phyloP scores from a whole-genome alignment of 1,140 invertebrate species.

The Caenorhabditis briggsae region DNA sequence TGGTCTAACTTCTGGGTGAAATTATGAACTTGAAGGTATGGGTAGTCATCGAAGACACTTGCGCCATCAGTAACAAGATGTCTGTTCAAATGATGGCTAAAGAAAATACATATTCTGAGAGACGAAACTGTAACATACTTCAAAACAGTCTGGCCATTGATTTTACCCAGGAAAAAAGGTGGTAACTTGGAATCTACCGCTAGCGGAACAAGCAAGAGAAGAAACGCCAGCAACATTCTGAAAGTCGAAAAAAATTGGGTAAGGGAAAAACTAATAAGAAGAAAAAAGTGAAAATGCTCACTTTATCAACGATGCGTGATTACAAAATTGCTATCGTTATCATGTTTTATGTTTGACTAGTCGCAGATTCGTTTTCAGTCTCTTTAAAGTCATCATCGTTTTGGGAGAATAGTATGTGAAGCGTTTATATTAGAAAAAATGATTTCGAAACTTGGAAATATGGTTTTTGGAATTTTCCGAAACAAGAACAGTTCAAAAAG shows the following conservation, averaged over 20 bases:
- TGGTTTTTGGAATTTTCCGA: background rate
- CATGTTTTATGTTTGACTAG: slow-evolving; percentile 41
- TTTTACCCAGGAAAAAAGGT: slow-evolving; percentile 28
- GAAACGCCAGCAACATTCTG: background rate
- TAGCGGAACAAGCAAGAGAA: background rate
- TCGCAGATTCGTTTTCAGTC: slow-evolving; percentile 49
- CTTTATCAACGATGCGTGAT: slow-evolving; percentile 15
- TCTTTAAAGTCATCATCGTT: slow-evolving; percentile 21
- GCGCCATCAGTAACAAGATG: background rate
- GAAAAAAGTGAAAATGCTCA: slow-evolving; percentile 37
- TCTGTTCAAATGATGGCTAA: slow-evolving; percentile 4
- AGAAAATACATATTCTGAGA: background rate
- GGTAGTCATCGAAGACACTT: slow-evolving; percentile 15
- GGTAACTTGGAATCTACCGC: background rate
- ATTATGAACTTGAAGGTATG: background rate
- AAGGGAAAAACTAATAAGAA: background rate
- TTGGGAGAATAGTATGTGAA: background rate
- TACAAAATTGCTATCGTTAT: slow-evolving; percentile 45
- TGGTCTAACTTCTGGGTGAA: slow-evolving; percentile 66
- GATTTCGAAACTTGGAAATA: background rate
- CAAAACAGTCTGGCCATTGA: slow-evolving; percentile 19
- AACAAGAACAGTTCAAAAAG: too few species aligned
- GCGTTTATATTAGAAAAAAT: background rate
- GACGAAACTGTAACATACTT: background rate
- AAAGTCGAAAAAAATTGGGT: background rate